These are phyloP conservation scores for Plutella xylostella DNA, from an alignment of 2,888 invertebrate genomes.

Conservation along the genomic window DNA sequence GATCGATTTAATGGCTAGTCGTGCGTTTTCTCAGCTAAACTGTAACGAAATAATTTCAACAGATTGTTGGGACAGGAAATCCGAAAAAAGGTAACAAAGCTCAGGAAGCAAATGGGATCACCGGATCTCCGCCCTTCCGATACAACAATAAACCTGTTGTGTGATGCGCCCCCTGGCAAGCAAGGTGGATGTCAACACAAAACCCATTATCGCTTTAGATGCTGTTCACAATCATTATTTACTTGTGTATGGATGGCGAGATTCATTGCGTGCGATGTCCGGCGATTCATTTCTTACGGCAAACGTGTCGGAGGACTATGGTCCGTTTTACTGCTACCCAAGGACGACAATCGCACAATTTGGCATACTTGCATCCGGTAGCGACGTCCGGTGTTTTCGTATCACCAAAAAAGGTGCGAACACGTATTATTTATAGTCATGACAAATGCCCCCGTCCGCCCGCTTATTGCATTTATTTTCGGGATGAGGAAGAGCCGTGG, in stretches of 20 bases:
- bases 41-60: slow-evolving; percentile 28
- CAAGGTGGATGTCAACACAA: slow-evolving; percentile 32
- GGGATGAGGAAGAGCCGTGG: slow-evolving; percentile 42
- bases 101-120: slow-evolving; percentile 30
- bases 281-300: slow-evolving; percentile 35
- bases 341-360: slow-evolving; percentile 43
- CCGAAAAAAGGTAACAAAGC: slow-evolving; percentile 21
- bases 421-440: slow-evolving; percentile 57
- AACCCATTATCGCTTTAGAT: slow-evolving; percentile 29
- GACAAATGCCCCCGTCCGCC: slow-evolving; percentile 42
- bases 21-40: slow-evolving; percentile 61
- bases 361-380: slow-evolving; percentile 60
- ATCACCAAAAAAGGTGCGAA: slow-evolving; percentile 67
- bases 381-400: slow-evolving; percentile 62
- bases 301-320: slow-evolving; percentile 26
- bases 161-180: slow-evolving; percentile 18
- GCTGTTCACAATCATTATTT: slow-evolving; percentile 38
- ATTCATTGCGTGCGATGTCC: slow-evolving; percentile 33
- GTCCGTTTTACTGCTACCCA: slow-evolving; percentile 19
- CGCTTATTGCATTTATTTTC: slow-evolving; percentile 41
- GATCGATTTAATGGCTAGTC: slow-evolving; percentile 66
- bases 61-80: not conserved
- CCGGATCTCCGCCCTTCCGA: slow-evolving; percentile 23
- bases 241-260: slow-evolving; percentile 43
- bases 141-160: slow-evolving; percentile 34